Base-by-base conservation (phyloP, 2,888 invertebrate species). In the Acleris cristana region DNA sequence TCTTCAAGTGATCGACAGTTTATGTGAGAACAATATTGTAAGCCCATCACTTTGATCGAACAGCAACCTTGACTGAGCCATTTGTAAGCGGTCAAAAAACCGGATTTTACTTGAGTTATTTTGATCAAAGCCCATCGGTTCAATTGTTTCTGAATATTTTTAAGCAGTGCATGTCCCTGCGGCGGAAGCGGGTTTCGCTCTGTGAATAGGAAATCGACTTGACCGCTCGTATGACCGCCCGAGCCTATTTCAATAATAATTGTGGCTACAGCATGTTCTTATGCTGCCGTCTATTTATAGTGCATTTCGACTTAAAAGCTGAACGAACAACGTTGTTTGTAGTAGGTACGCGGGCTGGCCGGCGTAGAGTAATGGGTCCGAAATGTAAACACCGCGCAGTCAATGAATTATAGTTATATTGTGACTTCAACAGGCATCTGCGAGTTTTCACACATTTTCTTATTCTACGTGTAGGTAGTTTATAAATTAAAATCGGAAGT, bases 121-220 rank as follows among this genome's bases (percentile, higher is more conserved):
- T 73, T 72, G 76, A 76, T 74, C 75, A 78, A 81, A 81, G 81
- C 82, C 75, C 77, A 74, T 71, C 74, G 74, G 73, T 72, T 70
- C 73, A 65, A 72, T 72, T 75, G 72, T 74, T 75, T 76, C 80
- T 83, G 82, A 86, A 87, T 88, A 86, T 88, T 86, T 87, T 85
- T 81, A 90, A 84, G 82, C 89, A 74, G 71, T 74, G 79, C 87
- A 87, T 87, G 90, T 85, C 84, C 83, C 82, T 79, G 76, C 81
- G 77, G 75, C 73, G 92, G 91, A 91, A 90, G 87, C 80, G 74
- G 74, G 73, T 71, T 73, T 74, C 71, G 76, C 74, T 73, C 74
- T 83, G 84, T 87, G 90, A 81, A 82, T 80, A 74, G 87, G 83
- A 89, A 88, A 90, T 80, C 79, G 77, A 81, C 82, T 76, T 72